Base-by-base conservation (phyloP, 2,888 invertebrate species). In the Clitarchus hookeri region DNA sequence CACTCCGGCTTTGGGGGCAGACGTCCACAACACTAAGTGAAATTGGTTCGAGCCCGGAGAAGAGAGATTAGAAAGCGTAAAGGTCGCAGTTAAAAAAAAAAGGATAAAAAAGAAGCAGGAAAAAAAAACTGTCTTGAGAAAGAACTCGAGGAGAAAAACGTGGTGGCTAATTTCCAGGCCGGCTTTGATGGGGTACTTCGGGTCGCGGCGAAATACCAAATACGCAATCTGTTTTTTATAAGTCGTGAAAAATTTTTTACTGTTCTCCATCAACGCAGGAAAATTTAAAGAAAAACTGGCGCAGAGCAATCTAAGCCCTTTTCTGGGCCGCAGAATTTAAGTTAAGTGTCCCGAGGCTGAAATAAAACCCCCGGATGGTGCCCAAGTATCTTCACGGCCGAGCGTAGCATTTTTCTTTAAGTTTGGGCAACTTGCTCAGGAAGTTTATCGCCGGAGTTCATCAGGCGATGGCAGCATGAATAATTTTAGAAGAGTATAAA, bases 151-250 rank as follows among this genome's bases (percentile, higher is more conserved):
- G n/a, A 65, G 65, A 65, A 65, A 65, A 1, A 65, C 16, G n/a
- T 19, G 11, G n/a, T n/a, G 23, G 65, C 65, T 65, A 65, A 65
- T 65, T 65, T 65, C 23, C n/a, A n/a, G 65, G 2, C 65, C n/a
- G 65, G 16, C n/a, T 65, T 65, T 65, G n/a, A 65, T n/a, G 65
- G 65, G 19, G 65, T 65, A n/a, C 65, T 65, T 65, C 65, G 65
- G 16, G 65, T 65, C 65, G 65, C 65, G 65, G 65, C 19, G 65
- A 65, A 65, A 48, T 11, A 65, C 65, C 65, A 65, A 65, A 65
- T 65, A 65, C 65, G 65, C 65, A 12, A 65, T 65, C 65, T 65
- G 65, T 65, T 65, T 65, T 65, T 65, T 65, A n/a, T 65, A 65
- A 23, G 65, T 65, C 65, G 65, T 65, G 8, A 65, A 53, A n/a